Conservation (phyloP, 2,113 vertebrate species). For the Sinocyclocheilus maitianheensis region DNA sequence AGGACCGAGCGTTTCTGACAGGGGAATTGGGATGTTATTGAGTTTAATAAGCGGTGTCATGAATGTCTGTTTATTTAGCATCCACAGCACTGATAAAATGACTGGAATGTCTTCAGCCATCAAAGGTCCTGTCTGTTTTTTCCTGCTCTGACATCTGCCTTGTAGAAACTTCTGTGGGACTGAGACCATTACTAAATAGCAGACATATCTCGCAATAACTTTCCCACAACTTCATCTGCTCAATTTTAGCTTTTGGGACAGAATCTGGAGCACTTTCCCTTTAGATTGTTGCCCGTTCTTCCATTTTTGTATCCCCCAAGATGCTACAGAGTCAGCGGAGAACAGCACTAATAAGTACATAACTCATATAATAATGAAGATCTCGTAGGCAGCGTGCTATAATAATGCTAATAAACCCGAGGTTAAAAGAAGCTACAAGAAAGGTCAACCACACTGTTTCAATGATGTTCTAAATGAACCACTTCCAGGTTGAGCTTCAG, state of each 20-base stretch:
- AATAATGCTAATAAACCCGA: constrained; percentile 47
- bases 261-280: not conserved
- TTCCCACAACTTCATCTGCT: constrained; percentile 76
- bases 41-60: constrained; percentile 65
- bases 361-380: not conserved
- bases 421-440: constrained; percentile 53
- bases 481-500: constrained; percentile 60
- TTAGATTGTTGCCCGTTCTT: not conserved
- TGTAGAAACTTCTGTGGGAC: constrained; percentile 67
- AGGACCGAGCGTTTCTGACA: constrained; percentile 7
- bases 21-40: constrained; percentile 54
- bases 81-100: constrained; percentile 68
- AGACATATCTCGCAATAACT: constrained; percentile 76
- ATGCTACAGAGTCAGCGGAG: not conserved
- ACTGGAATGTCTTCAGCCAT: constrained; percentile 70
- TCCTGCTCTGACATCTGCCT: constrained; percentile 72
- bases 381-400: not conserved
- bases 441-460: constrained; percentile 67
- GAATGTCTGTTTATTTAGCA: constrained; percentile 68
- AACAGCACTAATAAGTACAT: not conserved
- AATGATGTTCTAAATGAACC: constrained; percentile 52
- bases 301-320: constrained; percentile 37
- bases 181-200: constrained; percentile 67
- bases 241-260: constrained; percentile 49
- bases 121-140: constrained; percentile 74